Base-by-base conservation (phyloP, 1,140 invertebrate genomes). In the Heliconius melpomene region DNA sequence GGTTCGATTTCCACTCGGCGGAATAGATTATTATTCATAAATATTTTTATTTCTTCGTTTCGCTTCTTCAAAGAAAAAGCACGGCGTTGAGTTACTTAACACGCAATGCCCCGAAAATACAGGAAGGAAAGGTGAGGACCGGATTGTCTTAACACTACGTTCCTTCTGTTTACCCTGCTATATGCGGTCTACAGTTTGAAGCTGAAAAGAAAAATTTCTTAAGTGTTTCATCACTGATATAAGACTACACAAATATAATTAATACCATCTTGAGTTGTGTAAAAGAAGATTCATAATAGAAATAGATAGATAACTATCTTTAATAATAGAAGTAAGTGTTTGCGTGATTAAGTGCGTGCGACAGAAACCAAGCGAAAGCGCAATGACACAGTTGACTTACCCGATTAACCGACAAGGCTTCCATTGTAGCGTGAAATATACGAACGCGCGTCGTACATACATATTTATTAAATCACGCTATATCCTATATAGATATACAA, bases 331-430 rank as follows among this genome's bases (percentile, higher is more conserved):
- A 29, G 9, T 66, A 16, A 66, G 26, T 16, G 60, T n/a, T 66
- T 66, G 60, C 60, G 11, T 66, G 23, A 29, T 26, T 66, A 66
- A 66, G 26, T 66, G 23, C 26, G 11, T 29, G 60, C 23, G 26
- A 66, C 60, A 66, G 60, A 66, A 66, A 66, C 60, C 23, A 66
- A 29, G 60, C 60, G 23, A 66, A 66, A 66, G 60, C 60, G 60
- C 26, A 66, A 26, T 66, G 60, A 29, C 60, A 66, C 60, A 66
- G 26, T 66, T 66, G 60, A 66, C 29, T 66, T 66, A 66, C 23
- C 60, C 26, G 23, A 66, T 66, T 66, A 66, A 66, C 60, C 60
- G 60, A 66, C 60, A 66, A 66, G 60, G 60, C 60, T 66, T 16
- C 60, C 60, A 66, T n/a, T 66, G 13, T 29, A 66, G 60, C 23